phyloP scores from a whole-genome alignment of 2,797 vertebrate species.

The Cetoscarus ocellatus region DNA sequence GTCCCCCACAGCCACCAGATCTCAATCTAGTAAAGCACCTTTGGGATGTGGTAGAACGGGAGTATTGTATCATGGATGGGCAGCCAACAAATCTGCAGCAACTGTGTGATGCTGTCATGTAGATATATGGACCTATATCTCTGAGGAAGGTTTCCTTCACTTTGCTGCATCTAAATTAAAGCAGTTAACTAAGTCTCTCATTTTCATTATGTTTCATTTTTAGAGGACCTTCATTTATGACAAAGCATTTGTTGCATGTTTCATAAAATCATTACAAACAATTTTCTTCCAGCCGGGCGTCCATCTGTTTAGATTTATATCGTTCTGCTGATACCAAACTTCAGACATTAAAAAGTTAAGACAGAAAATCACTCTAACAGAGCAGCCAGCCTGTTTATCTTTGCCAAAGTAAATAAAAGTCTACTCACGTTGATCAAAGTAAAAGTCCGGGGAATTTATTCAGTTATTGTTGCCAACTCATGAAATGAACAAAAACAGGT shows the following conservation, averaged over 20 bases:
- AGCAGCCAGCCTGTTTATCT: background rate
- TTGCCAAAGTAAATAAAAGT: slow-evolving; percentile 9
- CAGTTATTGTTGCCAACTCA: background rate
- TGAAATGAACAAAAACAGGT: background rate
- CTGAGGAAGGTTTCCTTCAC: too few species aligned
- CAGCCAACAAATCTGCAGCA: too few species aligned
- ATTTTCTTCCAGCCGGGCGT: background rate
- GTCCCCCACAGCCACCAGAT: too few species aligned
- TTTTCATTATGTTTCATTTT: background rate
- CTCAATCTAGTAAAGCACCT: too few species aligned
- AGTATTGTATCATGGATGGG: too few species aligned
- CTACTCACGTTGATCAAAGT: slow-evolving; percentile 3
- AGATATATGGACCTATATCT: too few species aligned
- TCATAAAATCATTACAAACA: background rate
- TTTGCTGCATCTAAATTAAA: too few species aligned
- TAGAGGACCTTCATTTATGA: background rate
- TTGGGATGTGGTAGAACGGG: too few species aligned
- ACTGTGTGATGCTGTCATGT: too few species aligned
- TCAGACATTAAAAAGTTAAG: slow-evolving; percentile 1
- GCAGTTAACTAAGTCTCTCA: background rate
- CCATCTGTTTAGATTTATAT: slow-evolving; percentile 23
- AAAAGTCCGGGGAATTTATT: background rate
- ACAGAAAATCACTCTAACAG: slow-evolving; percentile 24
- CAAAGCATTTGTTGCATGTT: slow-evolving; percentile 3
- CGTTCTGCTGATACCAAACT: slow-evolving; percentile 1